Evolutionary conservation across 2,888 invertebrate species (phyloP).

Genomic region (Itoplectis maculator): DNA sequence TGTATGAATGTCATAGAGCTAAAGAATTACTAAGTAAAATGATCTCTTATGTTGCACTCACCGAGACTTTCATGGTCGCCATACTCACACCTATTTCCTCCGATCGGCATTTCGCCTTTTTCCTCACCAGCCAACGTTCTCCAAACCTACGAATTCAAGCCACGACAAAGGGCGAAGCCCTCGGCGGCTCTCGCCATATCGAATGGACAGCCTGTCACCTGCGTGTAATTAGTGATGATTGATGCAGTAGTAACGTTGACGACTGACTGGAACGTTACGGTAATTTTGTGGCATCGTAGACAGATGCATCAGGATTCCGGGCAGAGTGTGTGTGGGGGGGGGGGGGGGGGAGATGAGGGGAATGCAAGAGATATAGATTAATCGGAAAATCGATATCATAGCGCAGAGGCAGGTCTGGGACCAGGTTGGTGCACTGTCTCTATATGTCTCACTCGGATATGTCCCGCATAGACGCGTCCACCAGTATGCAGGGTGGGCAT

Average conservation of each 20-base stretch:
- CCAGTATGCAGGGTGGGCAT: neutral
- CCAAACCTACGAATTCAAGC: neutral
- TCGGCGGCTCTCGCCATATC: conserved; percentile 37
- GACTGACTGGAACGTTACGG: conserved; percentile 61
- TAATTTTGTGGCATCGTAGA: conserved; percentile 60
- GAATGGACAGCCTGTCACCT: conserved; percentile 45
- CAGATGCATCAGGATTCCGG: conserved; percentile 40
- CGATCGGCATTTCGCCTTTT: conserved; percentile 1
- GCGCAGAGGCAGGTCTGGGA: conserved; percentile 23
- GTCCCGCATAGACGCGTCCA: conserved; percentile 15
- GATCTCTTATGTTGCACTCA: conserved; percentile 27
- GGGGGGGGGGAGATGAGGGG: too few species aligned
- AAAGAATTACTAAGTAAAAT: conserved; percentile 37
- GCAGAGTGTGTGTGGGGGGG: too few species aligned
- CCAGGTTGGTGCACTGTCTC: conserved; percentile 17
- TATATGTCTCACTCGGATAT: conserved; percentile 41
- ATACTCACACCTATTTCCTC: neutral
- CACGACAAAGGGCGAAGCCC: neutral
- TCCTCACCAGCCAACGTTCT: neutral
- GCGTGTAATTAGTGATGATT: conserved; percentile 63
- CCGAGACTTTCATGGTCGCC: neutral
- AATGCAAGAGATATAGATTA: conserved; percentile 41
- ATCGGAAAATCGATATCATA: conserved; percentile 63
- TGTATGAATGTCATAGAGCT: too few species aligned
- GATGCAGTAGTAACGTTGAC: conserved; percentile 64